Evolutionary conservation across 2,113 vertebrate species (phyloP), one percentile per base, ranked within the genome.

Genomic region (Melanerpes formicivorus): DNA sequence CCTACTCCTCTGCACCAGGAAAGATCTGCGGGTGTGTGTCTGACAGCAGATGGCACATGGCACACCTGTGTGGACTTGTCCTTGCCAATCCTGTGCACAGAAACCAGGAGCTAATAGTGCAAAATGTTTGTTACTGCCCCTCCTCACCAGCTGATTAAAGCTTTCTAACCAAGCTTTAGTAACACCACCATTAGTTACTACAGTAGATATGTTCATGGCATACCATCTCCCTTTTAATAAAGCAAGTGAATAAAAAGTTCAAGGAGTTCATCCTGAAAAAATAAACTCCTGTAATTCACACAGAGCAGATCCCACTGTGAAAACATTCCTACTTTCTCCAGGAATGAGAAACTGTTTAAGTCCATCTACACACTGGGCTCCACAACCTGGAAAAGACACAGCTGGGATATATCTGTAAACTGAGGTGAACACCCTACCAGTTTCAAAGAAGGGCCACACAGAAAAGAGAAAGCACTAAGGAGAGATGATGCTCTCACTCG

Each of bases 291-390:
- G 86, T 73, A 96, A 95, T 74, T 87, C 85, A 88, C 83, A 93
- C 30, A 83, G 90, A 76, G 93, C 37, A 86, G 95, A 96, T 78
- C 93, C 63, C 67, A 96, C 80, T 91, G 73, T 80, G 89, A 90
- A 85, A 96, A 96, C 88, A 91, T 93, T 95, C 83, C 90, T 94
- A 60, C 87, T 90, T 90, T 88, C 60, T 89, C 87, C 79, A 95
- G 89, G 94, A 96, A 96, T 93, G 87, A 3, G 40, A 85, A 90
- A 86, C 64, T 87, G 55, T 92, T 93, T 86, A 89, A 95, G 79
- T 96, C 88, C 66, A 85, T 81, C 76, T 78, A 77, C 32, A 55
- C 30, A 48, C 29, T 1, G 4, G 64, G 11, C 76, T 93, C 80
- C 18, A 60, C 65, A 87, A 78, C 59, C 52, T 58, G 65, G 92